Evolutionary conservation across 2,797 vertebrate species (phyloP).

Genomic region (Orientallactaga sibirica): DNA sequence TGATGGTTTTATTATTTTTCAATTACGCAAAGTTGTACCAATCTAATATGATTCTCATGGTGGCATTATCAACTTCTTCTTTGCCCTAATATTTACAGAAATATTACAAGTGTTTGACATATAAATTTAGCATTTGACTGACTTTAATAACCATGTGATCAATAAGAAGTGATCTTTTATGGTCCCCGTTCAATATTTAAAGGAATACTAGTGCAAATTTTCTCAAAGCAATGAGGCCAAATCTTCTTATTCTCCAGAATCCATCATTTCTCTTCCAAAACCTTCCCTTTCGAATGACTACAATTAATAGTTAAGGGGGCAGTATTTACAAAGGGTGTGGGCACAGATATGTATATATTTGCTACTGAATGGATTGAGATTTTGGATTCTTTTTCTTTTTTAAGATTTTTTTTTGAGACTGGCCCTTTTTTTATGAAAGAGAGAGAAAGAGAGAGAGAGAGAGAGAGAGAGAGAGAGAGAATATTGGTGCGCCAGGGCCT

Average conservation of each 20-base stretch:
- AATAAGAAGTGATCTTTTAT: conserved; percentile 99
- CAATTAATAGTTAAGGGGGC: conserved; percentile 75
- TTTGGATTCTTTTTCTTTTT: not conserved
- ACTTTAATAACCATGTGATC: conserved; percentile 99
- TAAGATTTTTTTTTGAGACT: no score
- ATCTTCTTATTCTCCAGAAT: conserved; percentile 87
- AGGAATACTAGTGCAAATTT: conserved; percentile 92
- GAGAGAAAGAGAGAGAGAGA: no score
- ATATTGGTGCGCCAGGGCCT: no score
- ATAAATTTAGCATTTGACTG: conserved; percentile 97
- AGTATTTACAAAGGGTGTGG: conserved; percentile 36
- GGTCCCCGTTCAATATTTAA: conserved; percentile 96
- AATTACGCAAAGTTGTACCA: conserved; percentile 81
- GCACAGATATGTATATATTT: not conserved
- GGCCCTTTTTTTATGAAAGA: no score
- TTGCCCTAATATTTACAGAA: conserved; percentile 90
- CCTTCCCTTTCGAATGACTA: conserved; percentile 65
- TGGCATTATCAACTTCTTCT: conserved; percentile 82
- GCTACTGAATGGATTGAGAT: conserved; percentile 48
- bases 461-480: no score
- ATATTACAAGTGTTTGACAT: conserved; percentile 96
- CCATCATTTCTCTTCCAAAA: conserved; percentile 84
- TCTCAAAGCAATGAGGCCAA: conserved; percentile 96
- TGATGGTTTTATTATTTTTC: conserved; percentile 85
- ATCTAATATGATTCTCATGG: conserved; percentile 81